Evolutionary conservation across 2,113 vertebrate species (phyloP).

Genomic region (Entosphenus tridentatus): DNA sequence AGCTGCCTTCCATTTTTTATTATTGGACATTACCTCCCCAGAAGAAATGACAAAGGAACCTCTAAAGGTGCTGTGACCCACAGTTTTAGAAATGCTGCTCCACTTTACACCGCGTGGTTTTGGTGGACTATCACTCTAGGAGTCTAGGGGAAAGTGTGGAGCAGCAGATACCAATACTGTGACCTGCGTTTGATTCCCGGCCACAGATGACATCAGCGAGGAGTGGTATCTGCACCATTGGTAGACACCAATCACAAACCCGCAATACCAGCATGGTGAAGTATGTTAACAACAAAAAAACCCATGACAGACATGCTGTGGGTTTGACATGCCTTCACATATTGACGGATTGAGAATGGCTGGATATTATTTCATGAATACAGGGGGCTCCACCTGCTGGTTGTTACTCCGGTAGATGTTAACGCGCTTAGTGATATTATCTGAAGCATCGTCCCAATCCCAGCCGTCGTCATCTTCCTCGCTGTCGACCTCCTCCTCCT

Average conservation of each 20-base stretch:
- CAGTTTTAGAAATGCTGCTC: too few relatives aligned
- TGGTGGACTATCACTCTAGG: too few relatives aligned
- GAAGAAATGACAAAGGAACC: too few relatives aligned
- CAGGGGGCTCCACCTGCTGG: slow-evolving; percentile 26
- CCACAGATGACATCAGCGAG: not conserved
- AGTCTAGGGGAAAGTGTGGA: too few relatives aligned
- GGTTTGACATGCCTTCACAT: slow-evolving; percentile 13
- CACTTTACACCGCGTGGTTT: too few relatives aligned
- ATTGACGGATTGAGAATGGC: not conserved
- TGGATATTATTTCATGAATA: not conserved
- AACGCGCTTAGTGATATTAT: slow-evolving; percentile 25
- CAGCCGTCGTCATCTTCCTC: slow-evolving; percentile 23
- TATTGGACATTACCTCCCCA: too few relatives aligned
- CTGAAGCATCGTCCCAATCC: slow-evolving; percentile 33
- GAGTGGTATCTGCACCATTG: not conserved
- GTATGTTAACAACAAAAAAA: slow-evolving; percentile 21
- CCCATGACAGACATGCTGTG: slow-evolving; percentile 13
- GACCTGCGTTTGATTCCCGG: too few relatives aligned
- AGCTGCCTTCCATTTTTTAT: too few relatives aligned
- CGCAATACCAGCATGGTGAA: not conserved
- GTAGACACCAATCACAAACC: not conserved
- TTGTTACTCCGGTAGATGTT: slow-evolving; percentile 21
- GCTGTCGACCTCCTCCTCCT: slow-evolving; percentile 14
- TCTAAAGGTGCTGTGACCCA: too few relatives aligned
- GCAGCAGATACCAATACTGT: too few relatives aligned